phyloP scores from a whole-genome alignment of 2,113 vertebrate species.

The Piaya cayana region DNA sequence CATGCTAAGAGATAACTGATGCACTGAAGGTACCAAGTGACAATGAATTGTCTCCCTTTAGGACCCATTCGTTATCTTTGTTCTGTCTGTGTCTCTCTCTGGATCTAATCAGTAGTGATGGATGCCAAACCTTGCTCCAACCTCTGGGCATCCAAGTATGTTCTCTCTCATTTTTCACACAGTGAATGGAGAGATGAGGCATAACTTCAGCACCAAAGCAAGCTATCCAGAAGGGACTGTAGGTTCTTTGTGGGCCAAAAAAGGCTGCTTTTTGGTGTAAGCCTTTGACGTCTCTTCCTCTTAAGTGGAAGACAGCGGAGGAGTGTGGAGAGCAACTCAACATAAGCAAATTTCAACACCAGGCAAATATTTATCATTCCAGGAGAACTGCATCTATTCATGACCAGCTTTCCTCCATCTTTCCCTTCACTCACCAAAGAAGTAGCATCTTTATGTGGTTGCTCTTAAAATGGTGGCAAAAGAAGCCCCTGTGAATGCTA shows the following conservation, averaged over 20 bases:
- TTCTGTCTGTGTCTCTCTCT: background rate
- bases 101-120: conserved; percentile 62
- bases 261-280: background rate
- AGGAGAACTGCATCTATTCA: background rate
- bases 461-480: background rate
- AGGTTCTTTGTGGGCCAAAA: background rate
- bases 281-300: background rate
- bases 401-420: background rate
- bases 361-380: background rate
- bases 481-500: background rate
- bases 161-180: conserved; percentile 47
- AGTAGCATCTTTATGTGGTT: background rate
- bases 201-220: background rate
- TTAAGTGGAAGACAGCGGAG: background rate
- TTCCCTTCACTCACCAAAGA: background rate
- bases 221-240: background rate
- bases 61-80: conserved; percentile 46
- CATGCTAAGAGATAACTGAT: conserved; percentile 31
- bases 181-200: background rate
- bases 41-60: background rate
- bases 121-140: conserved; percentile 38
- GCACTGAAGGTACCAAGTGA: background rate
- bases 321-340: background rate
- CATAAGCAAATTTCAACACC: background rate
- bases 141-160: conserved; percentile 19